Base-by-base conservation (phyloP, 2,888 invertebrate species). In the Cecidostiba fungosa region DNA sequence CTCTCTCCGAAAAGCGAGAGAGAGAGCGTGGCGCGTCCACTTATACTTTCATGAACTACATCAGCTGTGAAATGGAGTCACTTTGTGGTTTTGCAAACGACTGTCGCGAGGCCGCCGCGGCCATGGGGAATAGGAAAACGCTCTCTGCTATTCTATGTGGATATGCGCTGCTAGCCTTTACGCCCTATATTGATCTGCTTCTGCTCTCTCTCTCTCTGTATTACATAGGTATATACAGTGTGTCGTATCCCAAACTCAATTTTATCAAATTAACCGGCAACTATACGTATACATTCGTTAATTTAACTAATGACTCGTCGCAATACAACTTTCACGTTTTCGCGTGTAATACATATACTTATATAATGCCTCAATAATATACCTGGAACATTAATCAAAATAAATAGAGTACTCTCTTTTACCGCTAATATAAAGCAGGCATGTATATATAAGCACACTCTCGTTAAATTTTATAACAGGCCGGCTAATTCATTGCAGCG, bases 1-100 rank as follows among this genome's bases (percentile, higher is more conserved):
- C 62, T 70, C 50, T 0, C 50, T 23, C 12, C 19, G 12, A 32
- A n/a, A 50, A n/a, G 73, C 16, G 59, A 73, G 43, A n/a, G 73
- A 8, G 59, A 73, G 43, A 43, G 23, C 32, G 70, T 66, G 19
- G 66, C 50, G 32, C 70, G 72, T 26, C 76, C 32, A 66, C 78
- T 84, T 84, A 76, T 84, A 84, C 84, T 84, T 84, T 84, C 84
- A 84, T 84, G 84, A 84, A 84, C 84, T 84, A 84, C 84, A 76
- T 84, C 84, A 84, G 84, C 74, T 84, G 84, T 84, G 79, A 84
- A 84, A 84, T 84, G 29, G 79, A 84, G 79, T 84, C 84, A 79
- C 79, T 84, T 84, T 80, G 39, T 84, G 84, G 79, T 84, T 78
- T 74, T 73, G 79, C 84, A 54, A 84, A 80, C 79, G 79, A 73